Base-by-base conservation (phyloP, 2,797 vertebrate genomes). In the Stomatorhinus walkeri region DNA sequence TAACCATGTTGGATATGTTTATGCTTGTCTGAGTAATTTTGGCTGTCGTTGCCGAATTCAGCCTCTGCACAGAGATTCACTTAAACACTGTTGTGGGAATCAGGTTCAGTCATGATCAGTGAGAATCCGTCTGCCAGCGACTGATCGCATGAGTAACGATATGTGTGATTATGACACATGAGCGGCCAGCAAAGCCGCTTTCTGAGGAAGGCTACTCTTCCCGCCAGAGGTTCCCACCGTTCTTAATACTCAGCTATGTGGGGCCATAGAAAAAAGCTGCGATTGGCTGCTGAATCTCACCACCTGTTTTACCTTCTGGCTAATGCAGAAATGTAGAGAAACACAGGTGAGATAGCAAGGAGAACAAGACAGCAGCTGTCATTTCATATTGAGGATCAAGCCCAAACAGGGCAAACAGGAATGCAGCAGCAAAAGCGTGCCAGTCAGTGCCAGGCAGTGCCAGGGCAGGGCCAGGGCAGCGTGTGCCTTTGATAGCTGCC, bases 111-210 rank as follows among this genome's bases (percentile, higher is more conserved):
- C 43, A 9, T 5, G 61, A 84, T 87, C 46, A 84, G 43, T 43
- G 81, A 68, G 88, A 87, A 89, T 89, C 61, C 61, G 22, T 84
- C 64, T 43, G 88, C 59, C 81, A 32, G 72, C 64, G 72, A 24
- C 48, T 24, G 28, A 87, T 89, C 61, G 68, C 52, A 16, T 48
- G n/a, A 32, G 83, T 51, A 48, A 52, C 46, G 51, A 76, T 68
- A 40, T 49, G 56, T 49, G 84, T 76, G 81, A 87, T 86, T 89
- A 76, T 86, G 46, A 76, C 36, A 28, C 85, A 59, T 56, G 46
- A 85, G 81, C 81, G 1, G 54, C 64, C 43, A 4, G 83, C 4
- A 36, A 49, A 84, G 61, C 28, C 61, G 76, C 46, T 43, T 56
- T 89, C 85, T 72, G 51, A 87, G 88, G 88, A 64, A 43, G 84